A percentile compares a stretch with the other conserved stretches of the same genome.
These are phyloP conservation scores for Tetraneura akinire DNA, from an alignment of 1,140 invertebrate species.

Conservation along the genomic window DNA sequence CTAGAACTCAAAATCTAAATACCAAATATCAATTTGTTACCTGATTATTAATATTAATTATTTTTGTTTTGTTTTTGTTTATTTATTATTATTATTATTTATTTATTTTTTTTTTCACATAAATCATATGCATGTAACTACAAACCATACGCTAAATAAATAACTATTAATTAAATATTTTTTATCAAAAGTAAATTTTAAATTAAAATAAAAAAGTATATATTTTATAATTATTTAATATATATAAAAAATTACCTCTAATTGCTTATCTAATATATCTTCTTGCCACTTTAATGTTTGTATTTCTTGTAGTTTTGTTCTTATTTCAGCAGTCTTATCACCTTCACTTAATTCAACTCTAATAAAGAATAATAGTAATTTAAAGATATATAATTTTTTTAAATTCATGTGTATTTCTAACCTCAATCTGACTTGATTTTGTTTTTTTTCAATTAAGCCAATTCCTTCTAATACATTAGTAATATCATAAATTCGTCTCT, in stretches of 20 bases:
- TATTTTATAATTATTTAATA: too few relatives aligned
- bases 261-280: conserved; percentile 43
- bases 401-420: conserved; percentile 1
- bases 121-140: too few relatives aligned
- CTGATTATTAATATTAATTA: too few relatives aligned
- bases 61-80: too few relatives aligned
- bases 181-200: too few relatives aligned
- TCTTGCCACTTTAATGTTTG: conserved; percentile 48
- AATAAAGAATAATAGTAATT: background rate
- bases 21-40: too few relatives aligned
- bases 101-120: too few relatives aligned
- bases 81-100: too few relatives aligned
- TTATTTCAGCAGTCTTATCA: conserved; percentile 36
- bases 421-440: conserved; percentile 95
- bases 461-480: conserved; percentile 99
- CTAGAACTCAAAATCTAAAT: background rate
- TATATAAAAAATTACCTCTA: conserved; percentile 14
- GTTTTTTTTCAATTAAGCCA: conserved; percentile 96
- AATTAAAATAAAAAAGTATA: too few relatives aligned
- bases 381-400: background rate
- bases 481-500: conserved; percentile 98
- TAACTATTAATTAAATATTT: too few relatives aligned
- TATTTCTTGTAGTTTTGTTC: conserved; percentile 47
- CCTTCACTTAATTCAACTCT: conserved; percentile 45
- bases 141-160: too few relatives aligned